Conservation (phyloP, 2,888 invertebrate species). For the Agonum fuliginosum region DNA sequence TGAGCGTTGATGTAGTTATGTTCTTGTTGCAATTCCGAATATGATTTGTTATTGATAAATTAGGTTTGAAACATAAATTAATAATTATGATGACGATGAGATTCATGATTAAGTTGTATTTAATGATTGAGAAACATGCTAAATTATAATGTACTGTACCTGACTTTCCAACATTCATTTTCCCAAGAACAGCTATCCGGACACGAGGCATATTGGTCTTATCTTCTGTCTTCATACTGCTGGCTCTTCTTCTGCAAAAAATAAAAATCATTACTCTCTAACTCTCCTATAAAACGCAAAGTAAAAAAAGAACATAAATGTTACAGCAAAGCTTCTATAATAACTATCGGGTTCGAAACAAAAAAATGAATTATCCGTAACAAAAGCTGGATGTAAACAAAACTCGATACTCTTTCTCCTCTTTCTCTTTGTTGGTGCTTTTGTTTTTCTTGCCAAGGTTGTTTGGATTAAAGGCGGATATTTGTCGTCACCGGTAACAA, state of each 20-base stretch:
- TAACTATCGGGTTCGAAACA: neutral
- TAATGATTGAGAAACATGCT: neutral
- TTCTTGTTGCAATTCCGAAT: too few relatives aligned
- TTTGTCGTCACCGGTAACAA: conserved; percentile 44
- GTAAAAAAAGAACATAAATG: conserved; percentile 15
- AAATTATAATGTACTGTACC: conserved; percentile 74
- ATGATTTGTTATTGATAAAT: too few relatives aligned
- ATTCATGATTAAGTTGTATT: too few relatives aligned
- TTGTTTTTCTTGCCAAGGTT: conserved; percentile 48
- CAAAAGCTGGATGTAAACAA: conserved; percentile 43
- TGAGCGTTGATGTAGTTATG: too few relatives aligned
- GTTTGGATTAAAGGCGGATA: conserved; percentile 27
- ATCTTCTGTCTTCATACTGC: conserved; percentile 77
- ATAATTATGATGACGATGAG: too few relatives aligned
- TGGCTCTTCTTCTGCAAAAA: conserved; percentile 60
- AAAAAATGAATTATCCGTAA: conserved; percentile 17
- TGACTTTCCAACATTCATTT: conserved; percentile 87
- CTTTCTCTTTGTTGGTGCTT: conserved; percentile 30
- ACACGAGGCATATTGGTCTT: conserved; percentile 81
- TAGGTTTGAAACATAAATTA: too few relatives aligned
- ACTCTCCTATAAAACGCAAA: neutral
- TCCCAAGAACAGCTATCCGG: conserved; percentile 84
- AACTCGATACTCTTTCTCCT: neutral
- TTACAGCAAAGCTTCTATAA: conserved; percentile 8
- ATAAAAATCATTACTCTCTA: conserved; percentile 26